Percentiles rank a stretch among this genome's conserved stretches.
phyloP scores from a whole-genome alignment of 2,113 vertebrate genomes.

The Engystomops pustulosus region DNA sequence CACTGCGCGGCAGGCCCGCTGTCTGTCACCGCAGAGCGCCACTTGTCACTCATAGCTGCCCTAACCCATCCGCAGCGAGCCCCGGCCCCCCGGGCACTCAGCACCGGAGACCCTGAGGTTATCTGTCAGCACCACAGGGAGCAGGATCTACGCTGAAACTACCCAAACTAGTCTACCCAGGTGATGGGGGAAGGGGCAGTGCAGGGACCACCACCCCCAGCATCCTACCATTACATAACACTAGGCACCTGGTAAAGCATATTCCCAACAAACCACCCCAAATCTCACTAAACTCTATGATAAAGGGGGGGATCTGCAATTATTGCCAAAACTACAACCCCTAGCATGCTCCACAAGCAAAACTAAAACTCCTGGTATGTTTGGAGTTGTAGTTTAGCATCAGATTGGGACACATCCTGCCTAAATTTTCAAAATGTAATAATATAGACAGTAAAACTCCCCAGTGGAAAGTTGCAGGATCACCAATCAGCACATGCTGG shows the following conservation, averaged over 20 bases:
- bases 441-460: too few species aligned
- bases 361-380: neutral
- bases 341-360: neutral
- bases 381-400: neutral
- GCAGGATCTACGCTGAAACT: constrained; percentile 20
- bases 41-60: constrained; percentile 2
- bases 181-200: neutral
- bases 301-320: too few species aligned
- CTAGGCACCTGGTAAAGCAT: neutral
- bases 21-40: constrained; percentile 12
- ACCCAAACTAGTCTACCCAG: constrained; percentile 38
- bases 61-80: neutral
- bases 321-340: neutral
- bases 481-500: too few species aligned
- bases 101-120: neutral
- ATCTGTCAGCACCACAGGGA: neutral
- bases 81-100: neutral
- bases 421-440: too few species aligned
- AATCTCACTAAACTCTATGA: too few species aligned
- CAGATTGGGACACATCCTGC: too few species aligned
- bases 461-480: too few species aligned
- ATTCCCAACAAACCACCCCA: too few species aligned
- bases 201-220: neutral
- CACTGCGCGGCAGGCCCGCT: neutral
- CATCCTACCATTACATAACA: neutral